These are phyloP conservation scores for Pleuronectes platessa DNA, from an alignment of 2,113 vertebrate species.

Conservation along the genomic window DNA sequence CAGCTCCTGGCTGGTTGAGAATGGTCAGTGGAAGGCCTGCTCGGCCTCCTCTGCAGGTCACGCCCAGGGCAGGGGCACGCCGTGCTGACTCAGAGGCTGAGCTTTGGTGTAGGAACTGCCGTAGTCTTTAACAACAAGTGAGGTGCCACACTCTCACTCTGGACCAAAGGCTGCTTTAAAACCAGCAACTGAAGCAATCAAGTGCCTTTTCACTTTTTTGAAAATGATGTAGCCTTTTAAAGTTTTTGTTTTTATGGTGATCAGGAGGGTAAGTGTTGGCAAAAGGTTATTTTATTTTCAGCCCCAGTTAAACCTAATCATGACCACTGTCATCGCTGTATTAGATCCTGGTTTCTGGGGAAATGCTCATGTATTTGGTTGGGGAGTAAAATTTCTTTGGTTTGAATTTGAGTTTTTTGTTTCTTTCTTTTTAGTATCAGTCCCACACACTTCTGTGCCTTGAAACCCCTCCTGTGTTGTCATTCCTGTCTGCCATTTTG, in stretches of 20 bases:
- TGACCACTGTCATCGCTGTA: background rate
- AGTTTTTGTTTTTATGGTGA: constrained; percentile 37
- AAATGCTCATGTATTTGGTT: background rate
- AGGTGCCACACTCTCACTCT: constrained; percentile 23
- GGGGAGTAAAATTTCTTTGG: constrained; percentile 2
- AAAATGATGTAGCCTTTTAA: constrained; percentile 47
- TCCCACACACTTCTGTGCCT: background rate
- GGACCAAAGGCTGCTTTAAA: constrained; percentile 63
- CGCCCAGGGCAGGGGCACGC: constrained; percentile 15
- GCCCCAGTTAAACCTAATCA: background rate
- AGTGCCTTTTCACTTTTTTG: constrained; percentile 64
- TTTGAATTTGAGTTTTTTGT: constrained; percentile 7
- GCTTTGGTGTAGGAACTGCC: background rate
- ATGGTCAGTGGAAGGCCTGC: constrained; percentile 27
- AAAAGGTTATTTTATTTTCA: background rate
- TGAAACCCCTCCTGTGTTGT: constrained; percentile 26
- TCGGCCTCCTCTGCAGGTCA: constrained; percentile 40
- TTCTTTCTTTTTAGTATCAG: constrained; percentile 8
- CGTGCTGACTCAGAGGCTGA: constrained; percentile 37
- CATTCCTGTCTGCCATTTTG: constrained; percentile 52
- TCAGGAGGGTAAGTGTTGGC: constrained; percentile 11
- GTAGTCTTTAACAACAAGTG: constrained; percentile 5
- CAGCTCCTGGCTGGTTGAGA: background rate
- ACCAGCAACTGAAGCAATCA: constrained; percentile 62
- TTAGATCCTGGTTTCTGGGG: background rate